Percentiles rank a stretch among this genome's conserved stretches.
Conservation (phyloP, 2,888 invertebrate genomes). For the Yponomeuta cagnagella region DNA sequence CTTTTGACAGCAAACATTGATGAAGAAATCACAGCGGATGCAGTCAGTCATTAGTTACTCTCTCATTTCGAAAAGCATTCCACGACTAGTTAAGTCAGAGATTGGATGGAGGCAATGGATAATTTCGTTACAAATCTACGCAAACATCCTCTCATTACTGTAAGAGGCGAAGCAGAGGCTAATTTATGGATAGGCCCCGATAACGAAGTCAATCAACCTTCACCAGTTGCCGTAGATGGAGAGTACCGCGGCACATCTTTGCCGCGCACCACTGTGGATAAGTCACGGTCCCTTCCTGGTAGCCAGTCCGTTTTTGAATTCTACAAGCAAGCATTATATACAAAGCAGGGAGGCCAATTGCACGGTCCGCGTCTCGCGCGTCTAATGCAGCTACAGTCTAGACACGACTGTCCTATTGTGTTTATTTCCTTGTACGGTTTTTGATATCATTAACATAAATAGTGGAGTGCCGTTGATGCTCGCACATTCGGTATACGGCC, state of each 20-base stretch:
- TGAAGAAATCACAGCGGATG: slow-evolving; percentile 10
- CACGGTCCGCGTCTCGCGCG: slow-evolving; percentile 55
- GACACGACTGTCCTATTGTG: slow-evolving; percentile 71
- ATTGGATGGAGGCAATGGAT: slow-evolving; percentile 1
- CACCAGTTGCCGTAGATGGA: slow-evolving; percentile 51
- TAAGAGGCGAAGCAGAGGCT: slow-evolving; percentile 22
- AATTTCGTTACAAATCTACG: slow-evolving; percentile 7
- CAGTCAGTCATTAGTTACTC: slow-evolving; percentile 10
- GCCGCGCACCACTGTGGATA: slow-evolving; percentile 48
- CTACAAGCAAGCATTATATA: slow-evolving; percentile 70
- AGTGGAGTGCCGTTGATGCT: slow-evolving; percentile 53
- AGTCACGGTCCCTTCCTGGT: slow-evolving; percentile 61
- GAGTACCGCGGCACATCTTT: slow-evolving; percentile 46
- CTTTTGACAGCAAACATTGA: slow-evolving; percentile 8
- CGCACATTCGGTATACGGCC: slow-evolving; percentile 52
- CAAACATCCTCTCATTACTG: slow-evolving; percentile 14
- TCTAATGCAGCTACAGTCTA: slow-evolving; percentile 51
- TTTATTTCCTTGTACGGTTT: slow-evolving; percentile 69
- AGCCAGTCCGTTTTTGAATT: slow-evolving; percentile 58
- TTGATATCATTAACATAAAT: slow-evolving; percentile 71
- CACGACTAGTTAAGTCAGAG: background rate
- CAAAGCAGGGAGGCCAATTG: slow-evolving; percentile 66
- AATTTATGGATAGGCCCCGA: slow-evolving; percentile 44
- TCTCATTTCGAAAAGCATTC: slow-evolving; percentile 9
- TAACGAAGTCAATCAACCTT: slow-evolving; percentile 57